Conservation (phyloP, 2,113 vertebrate genomes). For the Phalacrocorax pelagicus region DNA sequence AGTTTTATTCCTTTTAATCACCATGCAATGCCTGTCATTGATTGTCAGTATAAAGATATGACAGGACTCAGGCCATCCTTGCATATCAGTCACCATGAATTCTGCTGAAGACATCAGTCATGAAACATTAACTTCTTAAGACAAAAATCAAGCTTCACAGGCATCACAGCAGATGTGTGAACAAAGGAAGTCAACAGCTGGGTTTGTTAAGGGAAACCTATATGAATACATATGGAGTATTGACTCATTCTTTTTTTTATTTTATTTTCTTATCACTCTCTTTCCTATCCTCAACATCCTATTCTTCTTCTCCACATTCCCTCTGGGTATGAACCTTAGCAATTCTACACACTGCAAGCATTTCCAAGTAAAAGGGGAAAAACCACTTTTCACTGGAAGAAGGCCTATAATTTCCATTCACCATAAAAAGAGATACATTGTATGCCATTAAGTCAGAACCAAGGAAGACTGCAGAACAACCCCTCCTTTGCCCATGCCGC, state of each 20-base stretch:
- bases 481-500: accelerated
- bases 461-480: background rate
- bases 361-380: background rate
- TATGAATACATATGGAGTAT: background rate
- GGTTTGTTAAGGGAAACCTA: background rate
- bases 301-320: background rate
- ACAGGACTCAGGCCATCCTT: slow-evolving; percentile 31
- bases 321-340: background rate
- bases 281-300: background rate
- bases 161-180: background rate
- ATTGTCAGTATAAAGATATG: slow-evolving; percentile 51
- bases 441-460: background rate
- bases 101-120: slow-evolving; percentile 43
- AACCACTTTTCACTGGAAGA: background rate
- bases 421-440: background rate
- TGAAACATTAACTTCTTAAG: slow-evolving; percentile 23
- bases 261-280: background rate
- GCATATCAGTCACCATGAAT: background rate
- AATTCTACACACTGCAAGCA: background rate
- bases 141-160: slow-evolving; percentile 37
- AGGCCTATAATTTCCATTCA: background rate
- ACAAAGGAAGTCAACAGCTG: slow-evolving; percentile 25
- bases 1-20: slow-evolving; percentile 32
- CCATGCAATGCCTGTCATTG: background rate
- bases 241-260: background rate